Base-by-base conservation (phyloP, 2,888 invertebrate genomes). In the Philopedon plagiatum region DNA sequence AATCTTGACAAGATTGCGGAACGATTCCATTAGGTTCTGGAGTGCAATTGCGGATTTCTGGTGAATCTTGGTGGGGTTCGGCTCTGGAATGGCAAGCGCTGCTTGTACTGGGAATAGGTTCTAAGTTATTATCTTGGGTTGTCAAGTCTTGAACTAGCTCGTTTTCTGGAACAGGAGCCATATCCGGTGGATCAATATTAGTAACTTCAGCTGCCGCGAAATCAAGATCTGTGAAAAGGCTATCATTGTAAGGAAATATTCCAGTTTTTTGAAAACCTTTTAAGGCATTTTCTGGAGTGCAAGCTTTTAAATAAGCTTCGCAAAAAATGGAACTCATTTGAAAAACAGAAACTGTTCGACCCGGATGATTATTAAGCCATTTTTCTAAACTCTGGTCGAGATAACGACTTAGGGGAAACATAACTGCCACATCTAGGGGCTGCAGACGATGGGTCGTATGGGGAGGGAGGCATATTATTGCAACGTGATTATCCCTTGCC, bases 291-390 rank as follows among this genome's bases (percentile, higher is more conserved):
- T 23, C 8, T 13, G 54, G 41, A 9, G 26, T 26, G 13, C 44
- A 62, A n/a, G 34, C 13, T 32, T 56, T 46, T n/a, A 69, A 13
- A 34, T 77, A 80, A 11, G 79, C 78, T 58, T 74, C 57, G 8
- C 75, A 74, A 67, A 80, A 79, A 7, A 81, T 57, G 37, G 62
- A 21, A 15, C 29, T 29, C 3, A 57, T 57, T 34, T 57, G 57
- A 18, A 37, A 74, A 63, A 13, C 8, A 5, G 39, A 5, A 2
- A 39, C 39, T 2, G 39, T 39, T 8, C 39, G 13, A 15, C 77
- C 77, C 7, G 77, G 75, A 76, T 80, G 62, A 19, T 63, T 64
- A 11, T 64, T 72, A 39, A 78, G 44, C 79, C 80, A 80, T 32
- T 76, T 76, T 44, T 74, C 75, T 34, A 72, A 23, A 15, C 4